A percentile compares a stretch with the other conserved stretches of the same genome.
Evolutionary conservation across 2,888 invertebrate species (phyloP).

Genomic region (Gymnocheta viridis): DNA sequence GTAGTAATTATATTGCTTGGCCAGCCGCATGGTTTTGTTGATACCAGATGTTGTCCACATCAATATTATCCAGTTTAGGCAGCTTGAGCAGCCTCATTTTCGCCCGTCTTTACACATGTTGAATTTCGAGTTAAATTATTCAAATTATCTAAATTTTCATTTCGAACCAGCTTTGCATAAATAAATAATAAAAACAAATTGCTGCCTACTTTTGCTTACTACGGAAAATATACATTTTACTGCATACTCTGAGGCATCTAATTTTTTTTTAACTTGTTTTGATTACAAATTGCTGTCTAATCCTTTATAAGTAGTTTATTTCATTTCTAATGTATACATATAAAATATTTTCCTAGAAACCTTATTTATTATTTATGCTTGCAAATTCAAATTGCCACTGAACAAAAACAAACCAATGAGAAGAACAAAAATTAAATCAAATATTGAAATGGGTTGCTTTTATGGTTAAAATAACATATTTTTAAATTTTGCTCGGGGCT

Average conservation of each 20-base stretch:
- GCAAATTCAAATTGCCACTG: not conserved
- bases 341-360: not conserved
- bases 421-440: not conserved
- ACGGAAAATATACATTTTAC: not conserved
- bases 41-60: no score
- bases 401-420: not conserved
- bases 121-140: not conserved
- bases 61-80: no score
- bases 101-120: not conserved
- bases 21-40: no score
- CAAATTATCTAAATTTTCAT: not conserved
- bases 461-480: not conserved
- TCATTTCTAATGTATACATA: not conserved
- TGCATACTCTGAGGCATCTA: constrained; percentile 25
- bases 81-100: not conserved
- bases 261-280: not conserved
- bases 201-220: not conserved
- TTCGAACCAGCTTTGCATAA: not conserved
- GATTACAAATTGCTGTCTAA: not conserved
- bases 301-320: not conserved
- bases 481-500: no score
- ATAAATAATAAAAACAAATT: not conserved
- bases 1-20: no score
- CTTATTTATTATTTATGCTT: no score
- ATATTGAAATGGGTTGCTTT: not conserved